Conservation (phyloP, 1,140 invertebrate species). For the Mactra quadrangularis region DNA sequence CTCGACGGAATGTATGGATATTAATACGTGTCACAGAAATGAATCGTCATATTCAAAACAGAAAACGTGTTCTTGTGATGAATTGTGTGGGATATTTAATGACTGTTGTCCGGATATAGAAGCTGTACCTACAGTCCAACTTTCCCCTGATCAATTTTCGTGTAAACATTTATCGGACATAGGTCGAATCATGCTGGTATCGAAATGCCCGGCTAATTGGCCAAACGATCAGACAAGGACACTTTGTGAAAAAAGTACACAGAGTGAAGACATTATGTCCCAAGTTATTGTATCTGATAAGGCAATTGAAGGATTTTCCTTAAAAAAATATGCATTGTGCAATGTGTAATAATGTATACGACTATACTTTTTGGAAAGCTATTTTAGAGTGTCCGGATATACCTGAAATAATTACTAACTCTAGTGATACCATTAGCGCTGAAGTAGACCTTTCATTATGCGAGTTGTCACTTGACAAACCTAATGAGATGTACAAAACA, state of each 20-base stretch:
- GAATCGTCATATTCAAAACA: no score
- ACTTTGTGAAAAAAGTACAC: not conserved
- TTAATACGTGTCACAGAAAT: no score
- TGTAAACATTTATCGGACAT: no score
- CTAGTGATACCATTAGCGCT: not conserved
- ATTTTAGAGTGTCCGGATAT: not conserved
- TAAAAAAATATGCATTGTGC: conserved; percentile 16
- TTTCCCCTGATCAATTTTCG: no score
- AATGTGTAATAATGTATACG: not conserved
- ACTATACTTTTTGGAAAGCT: not conserved
- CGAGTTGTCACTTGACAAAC: not conserved
- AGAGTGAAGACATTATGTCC: not conserved
- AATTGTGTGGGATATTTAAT: no score
- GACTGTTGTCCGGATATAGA: no score
- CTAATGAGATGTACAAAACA: not conserved
- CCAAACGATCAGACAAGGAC: not conserved
- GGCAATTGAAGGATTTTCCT: not conserved
- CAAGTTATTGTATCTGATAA: not conserved
- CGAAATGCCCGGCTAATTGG: not conserved
- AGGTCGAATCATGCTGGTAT: not conserved
- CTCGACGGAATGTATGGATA: no score
- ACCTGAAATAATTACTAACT: not conserved
- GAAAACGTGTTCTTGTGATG: not conserved
- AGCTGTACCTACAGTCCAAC: no score
- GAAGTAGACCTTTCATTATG: not conserved